Base-by-base conservation (phyloP, 2,888 invertebrate species). In the Laspeyria flexula region DNA sequence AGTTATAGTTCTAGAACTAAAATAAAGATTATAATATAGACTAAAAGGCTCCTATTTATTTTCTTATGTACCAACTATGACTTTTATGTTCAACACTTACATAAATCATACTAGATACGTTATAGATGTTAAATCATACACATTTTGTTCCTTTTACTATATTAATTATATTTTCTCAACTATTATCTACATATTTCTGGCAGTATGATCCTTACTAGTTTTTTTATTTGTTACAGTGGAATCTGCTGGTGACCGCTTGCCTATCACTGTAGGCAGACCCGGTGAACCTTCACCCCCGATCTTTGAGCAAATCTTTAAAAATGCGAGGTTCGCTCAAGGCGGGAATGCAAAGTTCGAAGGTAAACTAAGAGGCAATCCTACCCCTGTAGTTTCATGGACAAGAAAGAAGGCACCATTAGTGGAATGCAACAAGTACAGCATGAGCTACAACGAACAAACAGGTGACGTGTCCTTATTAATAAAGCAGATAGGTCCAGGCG, bases 291-390 rank as follows among this genome's bases (percentile, higher is more conserved):
- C 97, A 63, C 98, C 98, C 52, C 98, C 98, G 62, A 96, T 98
- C 70, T 98, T 99, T 90, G 98, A 98, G 91, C 97, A 98, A 89
- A 97, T 98, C 81, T 98, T 98, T 88, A 96, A 96, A 88, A 98
- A 98, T 90, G 97, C 98, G 66, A 95, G 98, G 81, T 98, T 98
- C 88, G 98, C 98, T 56, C 98, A 98, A 93, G 98, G 98, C 66
- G 98, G 97, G 43, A 96, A 97, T 83, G 98, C 98, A 44, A 94
- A 96, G 72, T 98, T 99, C 84, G 98, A 99, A 89, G 98, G 98
- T 38, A 95, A 96, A 73, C 96, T 99, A 29, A 94, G 96, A 73
- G 99, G 98, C 58, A 97, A 96, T 85, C 99, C 99, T 27, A 96
- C 96, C 81, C 98, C 99, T 55, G 95, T 96, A 68, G 97, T 99